Percentiles rank a stretch among this genome's conserved stretches.
Evolutionary conservation across 2,888 invertebrate species (phyloP).

Genomic region (Oscheius sp.): DNA sequence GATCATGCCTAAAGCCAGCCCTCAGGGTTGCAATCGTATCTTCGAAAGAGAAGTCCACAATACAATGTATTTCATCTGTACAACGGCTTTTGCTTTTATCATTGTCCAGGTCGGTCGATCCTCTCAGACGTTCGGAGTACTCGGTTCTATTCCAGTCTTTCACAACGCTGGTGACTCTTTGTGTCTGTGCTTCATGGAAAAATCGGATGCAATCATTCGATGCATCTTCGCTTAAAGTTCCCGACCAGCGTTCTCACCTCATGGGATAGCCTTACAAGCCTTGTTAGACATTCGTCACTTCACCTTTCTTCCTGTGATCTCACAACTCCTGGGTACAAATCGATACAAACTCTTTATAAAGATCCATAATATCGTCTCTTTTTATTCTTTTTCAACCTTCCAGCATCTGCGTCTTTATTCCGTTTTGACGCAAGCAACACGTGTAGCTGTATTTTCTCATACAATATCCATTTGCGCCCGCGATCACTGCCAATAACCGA

Average conservation of each 20-base stretch:
- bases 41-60: slow-evolving; percentile 45
- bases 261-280: not conserved
- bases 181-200: slow-evolving; percentile 38
- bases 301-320: not conserved
- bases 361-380: not conserved
- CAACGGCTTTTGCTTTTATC: slow-evolving; percentile 42
- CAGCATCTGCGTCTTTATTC: too few relatives aligned
- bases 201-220: slow-evolving; percentile 26
- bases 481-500: too few relatives aligned
- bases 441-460: too few relatives aligned
- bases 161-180: slow-evolving; percentile 18
- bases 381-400: not conserved
- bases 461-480: too few relatives aligned
- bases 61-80: slow-evolving; percentile 45
- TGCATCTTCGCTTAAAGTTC: not conserved
- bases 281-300: not conserved
- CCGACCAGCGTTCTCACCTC: slow-evolving; percentile 1
- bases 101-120: slow-evolving; percentile 30
- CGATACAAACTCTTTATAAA: not conserved
- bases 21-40: slow-evolving; percentile 45
- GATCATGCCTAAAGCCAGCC: not conserved
- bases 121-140: slow-evolving; percentile 10
- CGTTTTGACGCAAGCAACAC: too few relatives aligned
- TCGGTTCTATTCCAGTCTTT: slow-evolving; percentile 12
- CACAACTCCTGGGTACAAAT: not conserved